phyloP scores from a whole-genome alignment of 2,113 vertebrate genomes.

The Penelope pileata region DNA sequence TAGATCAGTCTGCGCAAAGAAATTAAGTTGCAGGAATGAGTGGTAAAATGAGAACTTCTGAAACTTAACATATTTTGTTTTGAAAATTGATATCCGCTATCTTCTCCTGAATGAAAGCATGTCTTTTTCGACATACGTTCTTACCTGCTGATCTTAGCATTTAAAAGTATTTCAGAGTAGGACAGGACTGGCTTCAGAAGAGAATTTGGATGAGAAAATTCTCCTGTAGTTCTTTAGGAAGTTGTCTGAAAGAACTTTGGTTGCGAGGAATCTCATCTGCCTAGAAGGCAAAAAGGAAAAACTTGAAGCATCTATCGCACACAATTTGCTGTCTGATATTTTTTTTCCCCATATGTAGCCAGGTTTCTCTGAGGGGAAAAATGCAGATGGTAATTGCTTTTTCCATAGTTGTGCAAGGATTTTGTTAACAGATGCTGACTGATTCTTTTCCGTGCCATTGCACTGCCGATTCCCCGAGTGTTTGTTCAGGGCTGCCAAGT shows the following conservation, averaged over 20 bases:
- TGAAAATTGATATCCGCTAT: neutral
- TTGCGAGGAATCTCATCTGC: neutral
- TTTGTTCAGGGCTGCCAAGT: constrained; percentile 27
- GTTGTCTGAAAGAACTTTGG: neutral
- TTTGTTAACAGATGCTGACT: neutral
- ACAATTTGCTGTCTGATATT: neutral
- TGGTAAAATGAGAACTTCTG: neutral
- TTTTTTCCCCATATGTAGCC: neutral
- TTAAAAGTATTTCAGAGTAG: neutral
- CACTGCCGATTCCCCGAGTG: neutral
- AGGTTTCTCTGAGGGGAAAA: neutral
- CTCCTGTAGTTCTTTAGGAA: constrained; percentile 30
- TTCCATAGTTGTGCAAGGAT: neutral
- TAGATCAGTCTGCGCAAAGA: neutral
- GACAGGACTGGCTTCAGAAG: neutral
- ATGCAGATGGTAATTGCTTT: neutral
- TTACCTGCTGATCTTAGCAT: neutral
- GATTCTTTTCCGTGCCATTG: neutral
- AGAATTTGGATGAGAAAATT: constrained; percentile 23
- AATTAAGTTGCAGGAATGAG: neutral
- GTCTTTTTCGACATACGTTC: neutral
- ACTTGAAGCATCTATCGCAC: neutral
- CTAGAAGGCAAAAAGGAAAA: neutral
- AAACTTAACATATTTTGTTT: neutral
- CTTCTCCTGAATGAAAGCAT: neutral